A percentile compares a stretch with the other conserved stretches of the same genome.
Evolutionary conservation across 2,888 invertebrate species (phyloP).

Genomic region (Cosmopolites sordidus): DNA sequence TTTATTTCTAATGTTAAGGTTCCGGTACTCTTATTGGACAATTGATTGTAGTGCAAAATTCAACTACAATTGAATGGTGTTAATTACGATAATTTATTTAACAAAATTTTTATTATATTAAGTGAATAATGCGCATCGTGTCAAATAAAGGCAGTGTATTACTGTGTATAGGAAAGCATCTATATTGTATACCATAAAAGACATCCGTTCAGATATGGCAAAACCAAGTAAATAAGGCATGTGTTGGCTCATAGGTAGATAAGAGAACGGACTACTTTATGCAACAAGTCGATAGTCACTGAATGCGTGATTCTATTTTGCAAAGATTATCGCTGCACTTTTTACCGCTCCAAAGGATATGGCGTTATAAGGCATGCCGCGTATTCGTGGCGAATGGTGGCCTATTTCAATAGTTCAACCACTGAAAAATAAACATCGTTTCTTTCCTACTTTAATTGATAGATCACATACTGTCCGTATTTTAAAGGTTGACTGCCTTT

Average conservation of each 20-base stretch:
- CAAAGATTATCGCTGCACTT: conserved; percentile 17
- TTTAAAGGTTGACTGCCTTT: conserved; percentile 1
- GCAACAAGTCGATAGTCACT: conserved; percentile 8
- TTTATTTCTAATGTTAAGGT: too few relatives aligned
- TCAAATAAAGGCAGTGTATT: background rate
- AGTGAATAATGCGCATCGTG: background rate
- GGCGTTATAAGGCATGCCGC: conserved; percentile 5
- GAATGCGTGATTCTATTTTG: conserved; percentile 23
- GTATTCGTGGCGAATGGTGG: background rate
- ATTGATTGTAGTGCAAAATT: too few relatives aligned
- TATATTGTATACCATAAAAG: background rate
- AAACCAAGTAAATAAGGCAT: conserved; percentile 13
- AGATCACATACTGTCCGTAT: conserved; percentile 1
- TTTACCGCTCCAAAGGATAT: conserved; percentile 10
- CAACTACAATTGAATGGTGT: too few relatives aligned
- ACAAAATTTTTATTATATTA: background rate
- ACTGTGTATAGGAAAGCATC: background rate
- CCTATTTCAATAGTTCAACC: conserved; percentile 2
- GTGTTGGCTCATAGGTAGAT: conserved; percentile 14
- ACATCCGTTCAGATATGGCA: background rate
- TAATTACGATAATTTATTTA: too few relatives aligned
- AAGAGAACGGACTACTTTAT: conserved; percentile 16
- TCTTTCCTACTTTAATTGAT: conserved; percentile 1
- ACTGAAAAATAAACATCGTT: conserved; percentile 1
- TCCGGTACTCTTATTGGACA: too few relatives aligned